Conservation (phyloP, 35 echinoderm and acorn worm genomes). For the Lytechinus variegatus region DNA sequence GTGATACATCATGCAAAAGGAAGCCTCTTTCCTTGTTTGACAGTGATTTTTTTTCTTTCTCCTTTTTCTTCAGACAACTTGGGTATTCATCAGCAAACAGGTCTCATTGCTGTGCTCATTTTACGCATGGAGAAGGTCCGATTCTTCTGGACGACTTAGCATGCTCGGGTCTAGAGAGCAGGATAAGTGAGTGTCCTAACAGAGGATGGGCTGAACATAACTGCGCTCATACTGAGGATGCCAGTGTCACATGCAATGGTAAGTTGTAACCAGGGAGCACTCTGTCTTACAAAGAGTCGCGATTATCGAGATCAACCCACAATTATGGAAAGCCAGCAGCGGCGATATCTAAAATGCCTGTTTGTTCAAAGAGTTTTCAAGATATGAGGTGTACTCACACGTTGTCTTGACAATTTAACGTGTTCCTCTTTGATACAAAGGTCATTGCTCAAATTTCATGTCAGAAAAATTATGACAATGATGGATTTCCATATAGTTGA, state of each 20-base stretch:
- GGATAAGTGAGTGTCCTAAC: conserved; percentile 64
- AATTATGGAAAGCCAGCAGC: too few species aligned
- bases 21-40: neutral
- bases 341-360: too few species aligned
- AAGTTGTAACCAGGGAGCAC: neutral
- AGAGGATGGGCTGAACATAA: conserved; percentile 80
- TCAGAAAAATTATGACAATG: too few species aligned
- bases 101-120: conserved; percentile 41
- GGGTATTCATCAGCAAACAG: conserved; percentile 40
- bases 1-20: too few species aligned
- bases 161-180: conserved; percentile 63
- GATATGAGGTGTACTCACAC: too few species aligned
- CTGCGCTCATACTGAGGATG: conserved; percentile 96
- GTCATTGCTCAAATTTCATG: too few species aligned
- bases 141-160: conserved; percentile 80
- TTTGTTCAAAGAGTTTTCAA: too few species aligned
- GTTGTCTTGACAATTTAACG: too few species aligned
- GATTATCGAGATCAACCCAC: too few species aligned
- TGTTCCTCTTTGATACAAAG: too few species aligned
- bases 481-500: too few species aligned
- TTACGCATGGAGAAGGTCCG: conserved; percentile 58
- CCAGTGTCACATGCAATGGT: conserved; percentile 88
- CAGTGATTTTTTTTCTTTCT: neutral
- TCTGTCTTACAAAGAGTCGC: too few species aligned
- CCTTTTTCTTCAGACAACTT: neutral